Conservation (phyloP, 2,113 vertebrate species). For the Chlamydotis undulata region DNA sequence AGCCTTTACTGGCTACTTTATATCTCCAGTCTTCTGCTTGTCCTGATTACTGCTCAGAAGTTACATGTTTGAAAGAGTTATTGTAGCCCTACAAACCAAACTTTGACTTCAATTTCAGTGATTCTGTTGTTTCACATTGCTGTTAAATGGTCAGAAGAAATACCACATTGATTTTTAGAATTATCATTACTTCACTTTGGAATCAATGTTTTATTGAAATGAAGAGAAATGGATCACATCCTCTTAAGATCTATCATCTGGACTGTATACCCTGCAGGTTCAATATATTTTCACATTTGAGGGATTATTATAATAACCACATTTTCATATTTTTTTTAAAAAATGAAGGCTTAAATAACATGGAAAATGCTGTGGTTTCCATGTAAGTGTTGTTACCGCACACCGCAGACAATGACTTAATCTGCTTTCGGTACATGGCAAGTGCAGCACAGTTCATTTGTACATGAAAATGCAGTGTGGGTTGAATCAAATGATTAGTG, state of each 20-base stretch:
- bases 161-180: neutral
- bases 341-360: neutral
- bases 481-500: neutral
- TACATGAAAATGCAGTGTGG: neutral
- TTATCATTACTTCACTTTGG: neutral
- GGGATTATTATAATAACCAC: neutral
- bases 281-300: neutral
- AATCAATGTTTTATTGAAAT: neutral
- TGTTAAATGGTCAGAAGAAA: neutral
- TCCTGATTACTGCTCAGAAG: neutral
- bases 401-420: neutral
- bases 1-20: neutral
- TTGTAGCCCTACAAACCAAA: neutral
- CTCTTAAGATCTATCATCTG: neutral
- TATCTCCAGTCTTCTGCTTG: neutral
- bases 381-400: neutral
- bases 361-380: neutral
- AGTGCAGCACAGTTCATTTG: neutral
- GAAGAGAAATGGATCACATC: neutral
- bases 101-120: neutral
- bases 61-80: neutral
- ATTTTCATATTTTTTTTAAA: slow-evolving; percentile 7
- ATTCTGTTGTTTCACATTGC: neutral
- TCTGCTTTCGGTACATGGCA: neutral
- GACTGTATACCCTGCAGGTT: neutral